A percentile compares a stretch with the other conserved stretches of the same genome.
Conservation (phyloP, 1,140 invertebrate genomes). For the Stegodyphus dumicola region DNA sequence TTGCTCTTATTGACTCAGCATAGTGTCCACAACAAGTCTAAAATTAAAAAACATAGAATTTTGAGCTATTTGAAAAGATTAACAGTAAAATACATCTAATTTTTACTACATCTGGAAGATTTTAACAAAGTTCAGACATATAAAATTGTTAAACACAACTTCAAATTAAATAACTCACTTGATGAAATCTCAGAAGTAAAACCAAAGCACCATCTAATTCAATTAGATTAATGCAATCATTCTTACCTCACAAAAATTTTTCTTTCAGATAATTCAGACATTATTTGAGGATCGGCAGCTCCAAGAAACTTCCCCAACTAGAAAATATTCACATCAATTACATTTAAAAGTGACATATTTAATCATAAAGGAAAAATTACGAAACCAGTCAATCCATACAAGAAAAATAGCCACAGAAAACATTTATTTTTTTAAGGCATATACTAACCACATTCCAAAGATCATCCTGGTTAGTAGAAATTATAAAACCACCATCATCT, state of each 20-base stretch:
- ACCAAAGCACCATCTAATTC: too few relatives aligned
- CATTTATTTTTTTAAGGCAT: not conserved
- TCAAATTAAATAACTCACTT: too few relatives aligned
- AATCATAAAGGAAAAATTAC: not conserved
- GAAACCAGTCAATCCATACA: not conserved
- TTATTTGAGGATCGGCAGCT: constrained; percentile 38
- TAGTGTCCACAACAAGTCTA: too few relatives aligned
- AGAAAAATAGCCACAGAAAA: not conserved
- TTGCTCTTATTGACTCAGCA: too few relatives aligned
- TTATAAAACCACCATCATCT: constrained; percentile 60
- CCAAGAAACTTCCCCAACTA: constrained; percentile 53
- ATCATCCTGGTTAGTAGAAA: constrained; percentile 47
- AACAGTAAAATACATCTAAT: too few relatives aligned
- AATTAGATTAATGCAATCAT: too few relatives aligned
- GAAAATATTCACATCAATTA: not conserved
- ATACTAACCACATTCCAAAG: not conserved
- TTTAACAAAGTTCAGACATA: too few relatives aligned
- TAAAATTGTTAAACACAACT: too few relatives aligned
- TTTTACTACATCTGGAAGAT: too few relatives aligned
- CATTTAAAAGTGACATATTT: not conserved
- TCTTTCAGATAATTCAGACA: constrained; percentile 53
- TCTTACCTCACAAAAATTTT: constrained; percentile 47
- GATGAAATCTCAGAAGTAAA: too few relatives aligned
- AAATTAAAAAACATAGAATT: too few relatives aligned
- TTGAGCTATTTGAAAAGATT: too few relatives aligned